Evolutionary conservation across 2,113 vertebrate species (phyloP).

Genomic region (Benthochromis sp.): DNA sequence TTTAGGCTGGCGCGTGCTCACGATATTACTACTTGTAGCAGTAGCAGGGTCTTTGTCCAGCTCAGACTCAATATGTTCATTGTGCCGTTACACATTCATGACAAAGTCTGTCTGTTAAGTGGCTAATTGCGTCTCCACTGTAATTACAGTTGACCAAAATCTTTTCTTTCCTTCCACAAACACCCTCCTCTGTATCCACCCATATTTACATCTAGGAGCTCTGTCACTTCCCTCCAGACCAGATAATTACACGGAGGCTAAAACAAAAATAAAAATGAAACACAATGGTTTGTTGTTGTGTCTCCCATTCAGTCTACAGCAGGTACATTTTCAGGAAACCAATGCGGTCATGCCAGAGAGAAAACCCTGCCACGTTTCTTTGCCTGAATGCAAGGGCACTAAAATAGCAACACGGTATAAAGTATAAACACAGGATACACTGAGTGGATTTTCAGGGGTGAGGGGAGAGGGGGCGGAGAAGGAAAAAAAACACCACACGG

Average conservation of each 20-base stretch:
- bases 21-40: neutral
- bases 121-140: slow-evolving; percentile 17
- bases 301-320: neutral
- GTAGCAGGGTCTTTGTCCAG: neutral
- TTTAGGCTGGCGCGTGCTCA: accelerated
- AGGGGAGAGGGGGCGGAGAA: neutral
- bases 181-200: neutral
- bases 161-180: neutral
- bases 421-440: slow-evolving; percentile 31
- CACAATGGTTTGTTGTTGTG: slow-evolving; percentile 22
- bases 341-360: neutral
- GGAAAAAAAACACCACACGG: neutral
- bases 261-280: neutral
- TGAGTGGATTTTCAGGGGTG: neutral
- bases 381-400: neutral
- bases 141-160: neutral
- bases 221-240: slow-evolving; percentile 31
- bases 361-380: neutral
- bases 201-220: neutral
- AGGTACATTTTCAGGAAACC: slow-evolving; percentile 27
- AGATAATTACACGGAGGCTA: slow-evolving; percentile 12
- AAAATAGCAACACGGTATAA: slow-evolving; percentile 26
- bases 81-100: neutral
- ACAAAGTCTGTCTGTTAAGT: neutral
- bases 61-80: neutral